Base-by-base conservation (phyloP, 2,797 vertebrate species). In the Pogonophryne albipinna region DNA sequence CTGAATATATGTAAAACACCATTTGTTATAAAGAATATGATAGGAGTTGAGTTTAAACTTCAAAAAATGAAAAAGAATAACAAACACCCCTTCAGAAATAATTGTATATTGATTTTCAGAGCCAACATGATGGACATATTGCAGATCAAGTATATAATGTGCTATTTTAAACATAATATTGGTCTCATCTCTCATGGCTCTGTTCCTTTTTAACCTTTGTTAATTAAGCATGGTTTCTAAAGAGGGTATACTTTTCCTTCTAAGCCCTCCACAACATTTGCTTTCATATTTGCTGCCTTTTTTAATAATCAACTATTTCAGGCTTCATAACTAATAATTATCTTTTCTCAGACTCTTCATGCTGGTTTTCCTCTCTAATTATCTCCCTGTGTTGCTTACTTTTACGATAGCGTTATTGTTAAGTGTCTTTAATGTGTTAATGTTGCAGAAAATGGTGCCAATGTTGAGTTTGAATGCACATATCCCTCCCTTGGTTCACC, bases 371-470 rank as follows among this genome's bases (percentile, higher is more conserved):
- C 3, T 38, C 66, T 5, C 7, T 12, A 23, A 56, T 67, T 46
- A 60, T 60, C 51, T 52, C 16, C 51, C 41, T 38, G 27, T 42
- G 61, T 68, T 23, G 6, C 61, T 62, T n/a, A 10, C 15, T 52
- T 76, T 66, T 38, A 63, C 8, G 3, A 44, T 34, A 34, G 13
- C 16, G 59, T 55, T 52, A 74, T 72, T 80, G 45, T 68, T 51
- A 71, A 74, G 50, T 53, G 45, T 62, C 60, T 79, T 63, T 83
- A 82, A 79, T 80, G 67, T 16, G 10, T 79, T 80, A 73, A 73
- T 65, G 34, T 66, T 59, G 62, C 78, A 61, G 10, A 69, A 63
- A 65, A 49, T 55, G 52, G 51, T 41, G 52, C 51, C 45, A 20
- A 20, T 8, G 12, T 57, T 63, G 58, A 53, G 72, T 86, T 75